Evolutionary conservation across 1,140 invertebrate genomes (phyloP), one percentile per base, ranked within the genome.

Genomic region (Drosophila orena): DNA sequence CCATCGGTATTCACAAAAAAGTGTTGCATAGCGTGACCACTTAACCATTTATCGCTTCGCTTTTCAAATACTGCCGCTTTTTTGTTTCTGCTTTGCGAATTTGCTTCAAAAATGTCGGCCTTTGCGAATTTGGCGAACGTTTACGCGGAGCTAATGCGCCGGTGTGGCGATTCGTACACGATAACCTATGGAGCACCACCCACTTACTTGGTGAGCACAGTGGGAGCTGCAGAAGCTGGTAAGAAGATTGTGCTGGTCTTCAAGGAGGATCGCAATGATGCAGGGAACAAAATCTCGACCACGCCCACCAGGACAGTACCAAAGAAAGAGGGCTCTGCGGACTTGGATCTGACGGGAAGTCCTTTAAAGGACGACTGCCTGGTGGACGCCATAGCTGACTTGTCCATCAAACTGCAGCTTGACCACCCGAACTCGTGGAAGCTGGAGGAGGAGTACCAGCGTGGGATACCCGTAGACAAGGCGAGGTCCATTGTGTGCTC

Each of bases 321-420:
- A 0, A 75, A 71, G 7, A 6, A 17, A 10, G 62, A 85, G 6
- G 43, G 57, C 0, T n/a, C 3, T 7, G 22, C 40, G 1, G 70
- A 86, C 44, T 27, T 92, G 14, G 79, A 92, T 46, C 50, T 92
- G 2, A 92, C 91, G 4, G 91, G 91, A 4, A 92, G 91, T 46
- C 91, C 91, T 0, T 37, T 92, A 2, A 92, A 90, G 49, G 91
- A 92, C 52, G 90, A 92, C 37, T 91, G 90, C 30, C 22, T 77
- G 17, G 77, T 88, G 11, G 90, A 92, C 43, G 72, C 83, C 2
- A 81, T 92, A 49, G 81, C 27, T 0, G 84, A 92, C 60, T 49
- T 88, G 6, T 91, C 90, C 0, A 17, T 91, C 20, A 78, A 88
- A 34, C 22, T 90, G 15, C 70, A 81, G 2, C 37, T 84, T 14